Percentiles rank a stretch among this genome's conserved stretches.
These are phyloP conservation scores for Aplysia californica DNA, from an alignment of 1,140 invertebrate genomes.

Conservation along the genomic window DNA sequence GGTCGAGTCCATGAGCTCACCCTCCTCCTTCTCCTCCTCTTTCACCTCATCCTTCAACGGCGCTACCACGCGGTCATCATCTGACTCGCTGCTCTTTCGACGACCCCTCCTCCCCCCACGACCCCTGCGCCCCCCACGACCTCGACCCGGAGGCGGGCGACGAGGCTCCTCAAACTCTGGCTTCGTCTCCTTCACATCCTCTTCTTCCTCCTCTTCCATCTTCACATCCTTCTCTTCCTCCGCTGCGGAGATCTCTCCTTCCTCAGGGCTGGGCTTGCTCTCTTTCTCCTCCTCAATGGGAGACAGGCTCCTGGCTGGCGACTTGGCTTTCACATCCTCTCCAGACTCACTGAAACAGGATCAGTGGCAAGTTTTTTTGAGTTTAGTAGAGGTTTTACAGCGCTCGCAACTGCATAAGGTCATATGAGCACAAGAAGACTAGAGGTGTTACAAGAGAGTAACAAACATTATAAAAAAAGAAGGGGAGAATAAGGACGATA, in stretches of 20 bases:
- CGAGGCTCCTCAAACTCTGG: slow-evolving; percentile 7
- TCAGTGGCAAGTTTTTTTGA: too few relatives aligned
- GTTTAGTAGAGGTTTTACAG: too few relatives aligned
- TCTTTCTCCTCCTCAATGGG: slow-evolving; percentile 29
- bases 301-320: slow-evolving; percentile 19
- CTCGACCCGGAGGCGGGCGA: background rate
- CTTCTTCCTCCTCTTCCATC: slow-evolving; percentile 37
- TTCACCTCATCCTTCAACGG: background rate
- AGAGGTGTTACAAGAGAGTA: too few relatives aligned
- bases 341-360: background rate
- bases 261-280: background rate
- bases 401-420: too few relatives aligned
- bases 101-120: background rate
- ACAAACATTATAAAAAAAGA: too few relatives aligned
- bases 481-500: too few relatives aligned
- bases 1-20: background rate
- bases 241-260: slow-evolving; percentile 25
- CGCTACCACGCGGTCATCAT: background rate
- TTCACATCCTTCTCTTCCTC: slow-evolving; percentile 18
- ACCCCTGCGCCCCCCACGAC: background rate
- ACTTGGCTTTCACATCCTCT: background rate
- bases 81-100: slow-evolving; percentile 17
- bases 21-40: slow-evolving; percentile 14
- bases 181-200: slow-evolving; percentile 25
- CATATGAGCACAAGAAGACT: too few relatives aligned